Conservation (phyloP, 2,888 invertebrate genomes). For the Hydraecia micacea region DNA sequence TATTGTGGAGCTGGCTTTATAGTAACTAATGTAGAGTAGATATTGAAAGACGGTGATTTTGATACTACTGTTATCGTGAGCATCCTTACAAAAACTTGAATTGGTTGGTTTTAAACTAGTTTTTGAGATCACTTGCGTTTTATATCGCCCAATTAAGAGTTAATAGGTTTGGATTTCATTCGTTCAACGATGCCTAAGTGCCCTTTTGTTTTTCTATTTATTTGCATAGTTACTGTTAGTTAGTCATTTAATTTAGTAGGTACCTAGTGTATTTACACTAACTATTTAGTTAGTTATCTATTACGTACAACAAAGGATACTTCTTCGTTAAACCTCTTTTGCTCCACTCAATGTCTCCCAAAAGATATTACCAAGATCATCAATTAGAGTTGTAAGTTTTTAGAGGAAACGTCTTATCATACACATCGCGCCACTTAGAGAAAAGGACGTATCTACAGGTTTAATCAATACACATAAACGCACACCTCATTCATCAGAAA, state of each 20-base stretch:
- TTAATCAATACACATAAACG: neutral
- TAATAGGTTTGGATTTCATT: neutral
- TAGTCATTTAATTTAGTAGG: neutral
- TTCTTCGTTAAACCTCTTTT: neutral
- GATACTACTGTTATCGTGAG: neutral
- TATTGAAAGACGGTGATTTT: neutral
- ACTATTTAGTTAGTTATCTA: neutral
- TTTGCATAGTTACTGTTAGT: too few relatives aligned
- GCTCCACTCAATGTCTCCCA: neutral
- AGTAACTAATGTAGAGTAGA: neutral
- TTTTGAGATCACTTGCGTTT: neutral
- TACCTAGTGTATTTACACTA: too few relatives aligned
- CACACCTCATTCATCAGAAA: conserved; percentile 5
- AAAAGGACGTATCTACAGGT: neutral
- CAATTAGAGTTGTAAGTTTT: neutral
- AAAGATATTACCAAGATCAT: neutral
- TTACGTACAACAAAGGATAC: neutral
- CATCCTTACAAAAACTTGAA: neutral
- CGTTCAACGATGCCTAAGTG: neutral
- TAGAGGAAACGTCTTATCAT: neutral
- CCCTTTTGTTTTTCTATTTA: too few relatives aligned
- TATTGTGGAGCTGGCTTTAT: conserved; percentile 15
- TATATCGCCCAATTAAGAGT: neutral
- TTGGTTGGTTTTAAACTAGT: too few relatives aligned
- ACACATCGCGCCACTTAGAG: neutral